Evolutionary conservation across 2,797 vertebrate species (phyloP).

Genomic region (Melopsittacus undulatus): DNA sequence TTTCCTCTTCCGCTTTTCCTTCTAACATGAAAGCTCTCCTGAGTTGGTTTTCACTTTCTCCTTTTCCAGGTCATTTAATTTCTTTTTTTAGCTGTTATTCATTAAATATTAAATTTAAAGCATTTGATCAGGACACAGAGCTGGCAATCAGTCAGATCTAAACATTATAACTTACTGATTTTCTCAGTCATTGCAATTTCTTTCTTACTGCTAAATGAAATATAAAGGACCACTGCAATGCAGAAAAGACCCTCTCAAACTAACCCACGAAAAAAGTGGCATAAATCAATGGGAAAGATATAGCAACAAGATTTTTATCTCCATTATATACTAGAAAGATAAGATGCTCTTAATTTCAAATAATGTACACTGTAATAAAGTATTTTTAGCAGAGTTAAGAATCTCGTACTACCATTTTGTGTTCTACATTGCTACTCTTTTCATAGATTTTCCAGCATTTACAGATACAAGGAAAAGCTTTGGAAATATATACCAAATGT

Average conservation of each 20-base stretch:
- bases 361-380: neutral
- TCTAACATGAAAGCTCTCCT: neutral
- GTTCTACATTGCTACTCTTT: neutral
- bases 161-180: slow-evolving; percentile 43
- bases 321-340: neutral
- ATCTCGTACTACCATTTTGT: neutral
- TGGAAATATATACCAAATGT: neutral
- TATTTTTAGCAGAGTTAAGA: neutral
- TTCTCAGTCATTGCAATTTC: slow-evolving; percentile 11
- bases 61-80: slow-evolving; percentile 43
- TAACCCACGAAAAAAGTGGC: neutral
- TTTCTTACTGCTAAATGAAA: neutral
- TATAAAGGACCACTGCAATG: neutral
- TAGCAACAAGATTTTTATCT: neutral
- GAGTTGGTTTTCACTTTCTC: slow-evolving; percentile 25
- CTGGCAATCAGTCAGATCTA: slow-evolving; percentile 45
- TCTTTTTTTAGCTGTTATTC: slow-evolving; percentile 53
- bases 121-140: slow-evolving; percentile 37
- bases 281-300: neutral
- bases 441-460: neutral
- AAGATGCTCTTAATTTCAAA: neutral
- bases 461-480: neutral
- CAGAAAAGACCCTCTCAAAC: neutral
- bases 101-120: slow-evolving; percentile 67
- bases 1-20: neutral